phyloP scores from a whole-genome alignment of 2,888 invertebrate genomes.

The Drosophila borealis region DNA sequence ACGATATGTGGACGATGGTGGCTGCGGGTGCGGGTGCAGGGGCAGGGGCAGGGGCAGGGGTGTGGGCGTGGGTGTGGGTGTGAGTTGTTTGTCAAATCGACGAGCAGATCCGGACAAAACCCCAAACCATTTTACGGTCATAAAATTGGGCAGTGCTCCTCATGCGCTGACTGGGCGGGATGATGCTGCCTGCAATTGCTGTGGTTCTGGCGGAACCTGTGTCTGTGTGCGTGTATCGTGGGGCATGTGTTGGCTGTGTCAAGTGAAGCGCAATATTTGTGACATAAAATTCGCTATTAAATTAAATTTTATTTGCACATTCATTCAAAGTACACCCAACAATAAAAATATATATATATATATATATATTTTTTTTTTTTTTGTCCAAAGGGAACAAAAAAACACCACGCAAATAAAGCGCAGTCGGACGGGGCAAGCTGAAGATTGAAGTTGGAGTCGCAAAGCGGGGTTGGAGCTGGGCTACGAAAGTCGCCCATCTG shows the following conservation, averaged over 20 bases:
- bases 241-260: conserved; percentile 26
- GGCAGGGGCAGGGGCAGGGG: conserved; percentile 1
- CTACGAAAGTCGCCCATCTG: conserved; percentile 28
- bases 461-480: conserved; percentile 8
- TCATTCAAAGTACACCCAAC: conserved; percentile 65
- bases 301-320: conserved; percentile 81
- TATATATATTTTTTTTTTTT: neutral
- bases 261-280: conserved; percentile 73
- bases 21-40: neutral
- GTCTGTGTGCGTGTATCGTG: conserved; percentile 8
- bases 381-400: conserved; percentile 4
- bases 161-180: conserved; percentile 5
- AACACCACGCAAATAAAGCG: neutral
- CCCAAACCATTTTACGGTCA: conserved; percentile 53
- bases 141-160: conserved; percentile 57
- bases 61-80: neutral
- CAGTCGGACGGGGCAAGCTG: neutral
- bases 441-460: neutral
- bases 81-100: conserved; percentile 39
- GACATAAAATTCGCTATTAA: conserved; percentile 77
- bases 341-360: conserved; percentile 30
- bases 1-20: conserved; percentile 19
- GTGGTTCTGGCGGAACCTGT: neutral
- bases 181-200: neutral
- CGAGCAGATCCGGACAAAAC: conserved; percentile 25